Evolutionary conservation across 2,113 vertebrate species (phyloP), one percentile per base, ranked within the genome.

Genomic region (Pangasianodon gigas): DNA sequence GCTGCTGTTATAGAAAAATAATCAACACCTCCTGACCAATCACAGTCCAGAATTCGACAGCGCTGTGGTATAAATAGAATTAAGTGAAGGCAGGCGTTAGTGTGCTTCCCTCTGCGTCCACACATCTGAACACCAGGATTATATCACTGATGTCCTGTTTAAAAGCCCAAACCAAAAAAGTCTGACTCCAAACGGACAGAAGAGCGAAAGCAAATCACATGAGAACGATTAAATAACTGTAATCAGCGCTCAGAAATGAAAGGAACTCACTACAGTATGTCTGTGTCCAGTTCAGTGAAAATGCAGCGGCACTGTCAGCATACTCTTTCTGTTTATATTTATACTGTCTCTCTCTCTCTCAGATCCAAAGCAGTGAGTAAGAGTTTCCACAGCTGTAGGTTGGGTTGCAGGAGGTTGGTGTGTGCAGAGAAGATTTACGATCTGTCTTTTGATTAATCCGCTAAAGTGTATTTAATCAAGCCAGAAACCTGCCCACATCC

Each of bases 341-440:
- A 37, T 37, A 37, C 32, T 58, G 51, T 14, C 84, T 90, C 69
- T 84, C 8, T 69, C 91, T 94, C 94, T 95, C 94, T 95, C 93
- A 94, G 93, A 95, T 94, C 93, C 93, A 1, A 94, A 95, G 93
- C 94, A 94, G 92, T 94, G 91, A 91, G 90, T 85, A 92, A 92
- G 88, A 90, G 88, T 93, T 93, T 91, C 90, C 91, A 90, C 84
- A 77, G 90, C 86, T 82, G 88, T 69, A 90, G 87, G 81, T 58
- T 84, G 51, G 44, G 90, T 85, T 90, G 91, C 79, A 87, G 71
- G 91, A 87, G 79, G 86, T n/a, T 88, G 89, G 69, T 89, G 80
- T 71, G 88, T 83, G 75, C 75, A 74, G 48, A 88, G 89, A 89
- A 91, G 91, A 90, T 91, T 91, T 90, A 91, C 86, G 81, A 90